Conservation (phyloP, 1,140 invertebrate species). For the Drosophila orena region DNA sequence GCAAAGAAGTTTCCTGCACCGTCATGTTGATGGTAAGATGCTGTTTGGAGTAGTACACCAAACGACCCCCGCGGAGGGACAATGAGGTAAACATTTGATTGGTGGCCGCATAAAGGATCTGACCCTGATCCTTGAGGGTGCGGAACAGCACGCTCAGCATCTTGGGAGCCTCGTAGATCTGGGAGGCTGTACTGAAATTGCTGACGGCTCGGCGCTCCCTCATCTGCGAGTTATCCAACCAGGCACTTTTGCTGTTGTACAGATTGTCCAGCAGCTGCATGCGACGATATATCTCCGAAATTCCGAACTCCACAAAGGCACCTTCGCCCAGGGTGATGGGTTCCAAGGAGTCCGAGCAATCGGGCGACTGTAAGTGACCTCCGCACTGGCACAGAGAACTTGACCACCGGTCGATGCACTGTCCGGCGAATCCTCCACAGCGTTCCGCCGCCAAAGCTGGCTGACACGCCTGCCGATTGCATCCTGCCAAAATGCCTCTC, state of each 20-base stretch:
- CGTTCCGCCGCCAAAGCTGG: slow-evolving; percentile 83
- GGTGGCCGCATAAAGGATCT: slow-evolving; percentile 93
- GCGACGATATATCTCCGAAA: slow-evolving; percentile 93
- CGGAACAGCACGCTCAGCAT: slow-evolving; percentile 92
- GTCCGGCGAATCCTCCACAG: slow-evolving; percentile 88
- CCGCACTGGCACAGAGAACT: slow-evolving; percentile 89
- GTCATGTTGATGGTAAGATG: slow-evolving; percentile 93
- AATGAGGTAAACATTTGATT: slow-evolving; percentile 95
- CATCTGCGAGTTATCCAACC: slow-evolving; percentile 84
- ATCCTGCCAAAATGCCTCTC: slow-evolving; percentile 90
- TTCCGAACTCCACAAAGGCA: slow-evolving; percentile 91
- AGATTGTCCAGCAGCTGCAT: slow-evolving; percentile 93
- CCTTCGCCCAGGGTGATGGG: slow-evolving; percentile 92
- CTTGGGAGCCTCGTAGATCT: slow-evolving; percentile 87
- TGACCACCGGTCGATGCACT: slow-evolving; percentile 94
- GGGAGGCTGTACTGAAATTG: slow-evolving; percentile 57
- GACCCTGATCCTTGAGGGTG: slow-evolving; percentile 90
- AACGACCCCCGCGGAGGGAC: slow-evolving; percentile 89
- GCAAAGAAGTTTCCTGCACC: slow-evolving; percentile 85
- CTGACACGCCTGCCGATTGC: slow-evolving; percentile 88
- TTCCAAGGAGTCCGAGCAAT: slow-evolving; percentile 91
- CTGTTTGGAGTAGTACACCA: slow-evolving; percentile 91
- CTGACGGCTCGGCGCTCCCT: slow-evolving; percentile 31
- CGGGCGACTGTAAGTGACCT: slow-evolving; percentile 89
- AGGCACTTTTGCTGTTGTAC: slow-evolving; percentile 90